phyloP scores from a whole-genome alignment of 2,888 invertebrate genomes.

The Rhagophthalmus giganteus region DNA sequence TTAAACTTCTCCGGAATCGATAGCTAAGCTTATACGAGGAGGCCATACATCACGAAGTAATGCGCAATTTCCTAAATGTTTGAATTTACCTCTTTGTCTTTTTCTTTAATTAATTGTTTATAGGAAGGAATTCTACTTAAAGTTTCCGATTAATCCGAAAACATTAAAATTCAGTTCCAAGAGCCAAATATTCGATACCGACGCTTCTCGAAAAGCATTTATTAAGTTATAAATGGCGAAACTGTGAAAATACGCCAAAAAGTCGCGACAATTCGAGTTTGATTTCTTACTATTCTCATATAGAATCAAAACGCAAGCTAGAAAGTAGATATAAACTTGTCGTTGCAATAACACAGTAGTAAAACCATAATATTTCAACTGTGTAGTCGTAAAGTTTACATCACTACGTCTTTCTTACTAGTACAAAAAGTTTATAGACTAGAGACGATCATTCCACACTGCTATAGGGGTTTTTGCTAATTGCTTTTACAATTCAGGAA shows the following conservation, averaged over 20 bases:
- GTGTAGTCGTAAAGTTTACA: slow-evolving; percentile 42
- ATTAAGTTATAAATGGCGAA: slow-evolving; percentile 20
- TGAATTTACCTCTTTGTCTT: not conserved
- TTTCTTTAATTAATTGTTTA: not conserved
- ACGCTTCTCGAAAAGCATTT: slow-evolving; percentile 15
- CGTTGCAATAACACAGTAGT: slow-evolving; percentile 44
- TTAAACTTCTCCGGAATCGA: not conserved
- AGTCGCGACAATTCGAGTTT: slow-evolving; percentile 22
- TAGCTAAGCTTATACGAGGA: not conserved
- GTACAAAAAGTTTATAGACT: slow-evolving; percentile 20
- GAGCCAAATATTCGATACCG: not conserved
- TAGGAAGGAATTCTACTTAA: not conserved
- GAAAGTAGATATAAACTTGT: slow-evolving; percentile 42
- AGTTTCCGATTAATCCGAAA: not conserved
- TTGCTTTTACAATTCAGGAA: not conserved
- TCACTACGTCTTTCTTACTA: slow-evolving; percentile 21
- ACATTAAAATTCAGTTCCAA: not conserved
- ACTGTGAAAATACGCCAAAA: slow-evolving; percentile 15
- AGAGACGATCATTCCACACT: slow-evolving; percentile 10
- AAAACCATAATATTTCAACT: slow-evolving; percentile 47
- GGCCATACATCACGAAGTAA: not conserved
- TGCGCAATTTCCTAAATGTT: not conserved
- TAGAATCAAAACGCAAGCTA: slow-evolving; percentile 24
- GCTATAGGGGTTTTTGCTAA: slow-evolving; percentile 8
- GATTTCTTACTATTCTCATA: slow-evolving; percentile 15